Evolutionary conservation across 2,888 invertebrate species (phyloP).

Genomic region (Agelastica alni): DNA sequence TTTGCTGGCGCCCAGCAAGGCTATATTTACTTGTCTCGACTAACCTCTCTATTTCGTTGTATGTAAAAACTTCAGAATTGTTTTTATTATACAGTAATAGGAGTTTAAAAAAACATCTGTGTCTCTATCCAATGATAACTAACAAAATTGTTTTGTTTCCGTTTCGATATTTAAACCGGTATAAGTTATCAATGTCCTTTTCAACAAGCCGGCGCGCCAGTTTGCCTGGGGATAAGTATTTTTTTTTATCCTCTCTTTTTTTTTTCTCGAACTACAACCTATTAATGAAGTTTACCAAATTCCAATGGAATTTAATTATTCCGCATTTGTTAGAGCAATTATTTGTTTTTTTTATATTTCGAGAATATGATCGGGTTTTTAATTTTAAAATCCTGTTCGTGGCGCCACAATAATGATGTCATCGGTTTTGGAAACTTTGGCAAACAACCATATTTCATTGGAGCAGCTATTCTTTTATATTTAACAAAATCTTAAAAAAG

Average conservation of each 20-base stretch:
- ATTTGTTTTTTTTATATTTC: conserved; percentile 12
- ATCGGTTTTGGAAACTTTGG: neutral
- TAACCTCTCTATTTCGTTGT: no score
- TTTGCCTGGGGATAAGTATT: neutral
- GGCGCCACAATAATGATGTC: conserved; percentile 29
- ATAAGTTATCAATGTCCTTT: conserved; percentile 3
- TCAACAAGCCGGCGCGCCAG: neutral
- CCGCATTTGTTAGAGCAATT: conserved; percentile 6
- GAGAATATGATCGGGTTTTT: conserved; percentile 22
- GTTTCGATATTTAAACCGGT: neutral
- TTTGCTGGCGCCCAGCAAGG: conserved; percentile 36
- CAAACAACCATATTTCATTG: no score
- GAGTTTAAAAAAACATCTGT: no score
- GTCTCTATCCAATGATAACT: no score
- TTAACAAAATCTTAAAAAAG: no score
- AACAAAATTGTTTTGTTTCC: neutral
- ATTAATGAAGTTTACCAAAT: conserved; percentile 8
- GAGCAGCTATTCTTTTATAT: no score
- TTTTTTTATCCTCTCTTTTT: conserved; percentile 10
- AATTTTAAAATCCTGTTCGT: conserved; percentile 24
- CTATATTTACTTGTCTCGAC: neutral
- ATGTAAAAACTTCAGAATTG: neutral
- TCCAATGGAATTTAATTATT: conserved; percentile 9
- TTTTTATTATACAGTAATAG: neutral
- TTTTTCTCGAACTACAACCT: conserved; percentile 5